Conservation (phyloP, 2,797 vertebrate genomes). For the Gymnothorax reevesii region DNA sequence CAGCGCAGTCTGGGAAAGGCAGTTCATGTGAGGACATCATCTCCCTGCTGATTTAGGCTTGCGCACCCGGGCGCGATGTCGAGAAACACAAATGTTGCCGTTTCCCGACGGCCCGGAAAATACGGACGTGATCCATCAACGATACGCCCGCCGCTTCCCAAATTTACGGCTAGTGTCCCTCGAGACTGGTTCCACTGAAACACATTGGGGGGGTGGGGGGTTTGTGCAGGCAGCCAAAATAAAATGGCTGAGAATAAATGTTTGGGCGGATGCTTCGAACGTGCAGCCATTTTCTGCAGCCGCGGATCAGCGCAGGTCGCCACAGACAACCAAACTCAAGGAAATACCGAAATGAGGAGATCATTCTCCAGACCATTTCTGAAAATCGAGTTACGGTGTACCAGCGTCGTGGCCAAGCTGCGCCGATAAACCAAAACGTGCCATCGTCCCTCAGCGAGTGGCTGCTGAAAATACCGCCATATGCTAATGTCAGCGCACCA, state of each 20-base stretch:
- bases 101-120: constrained; percentile 51
- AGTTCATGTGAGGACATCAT: constrained; percentile 69
- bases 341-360: too few relatives aligned
- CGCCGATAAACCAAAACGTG: background rate
- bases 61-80: constrained; percentile 64
- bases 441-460: too few relatives aligned
- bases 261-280: background rate
- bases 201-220: background rate
- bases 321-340: background rate
- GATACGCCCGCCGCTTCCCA: background rate
- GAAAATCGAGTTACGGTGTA: background rate
- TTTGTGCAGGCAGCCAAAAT: background rate
- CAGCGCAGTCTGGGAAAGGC: constrained; percentile 47
- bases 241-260: background rate
- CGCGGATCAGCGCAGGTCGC: background rate
- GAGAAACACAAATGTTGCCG: constrained; percentile 74
- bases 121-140: constrained; percentile 5
- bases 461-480: too few relatives aligned
- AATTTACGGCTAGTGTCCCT: constrained; percentile 14
- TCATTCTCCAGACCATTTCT: too few relatives aligned
- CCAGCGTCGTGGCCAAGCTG: background rate
- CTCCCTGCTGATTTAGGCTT: constrained; percentile 70
- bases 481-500: too few relatives aligned
- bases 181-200: background rate
- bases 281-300: background rate